A percentile compares a stretch with the other conserved stretches of the same genome.
Conservation (phyloP, 37 sponge, comb jelly and placozoan genomes). For the Agelas oroides region DNA sequence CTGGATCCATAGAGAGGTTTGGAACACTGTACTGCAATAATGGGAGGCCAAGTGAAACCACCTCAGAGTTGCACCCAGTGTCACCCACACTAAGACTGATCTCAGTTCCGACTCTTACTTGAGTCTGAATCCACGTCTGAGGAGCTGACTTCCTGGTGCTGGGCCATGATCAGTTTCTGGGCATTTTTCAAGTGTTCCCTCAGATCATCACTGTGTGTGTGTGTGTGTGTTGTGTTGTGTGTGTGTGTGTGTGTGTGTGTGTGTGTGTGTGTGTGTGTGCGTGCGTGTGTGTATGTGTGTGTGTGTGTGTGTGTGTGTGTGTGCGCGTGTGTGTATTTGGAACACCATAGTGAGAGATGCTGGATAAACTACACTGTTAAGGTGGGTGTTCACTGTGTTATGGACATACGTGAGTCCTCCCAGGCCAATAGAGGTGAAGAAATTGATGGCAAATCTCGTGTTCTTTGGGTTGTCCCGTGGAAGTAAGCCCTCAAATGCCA, state of each 20-base stretch:
- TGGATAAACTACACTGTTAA: not conserved
- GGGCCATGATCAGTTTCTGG: conserved; percentile 89
- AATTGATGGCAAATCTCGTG: conserved; percentile 98
- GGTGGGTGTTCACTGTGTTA: not conserved
- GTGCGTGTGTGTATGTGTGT: conserved; percentile 1
- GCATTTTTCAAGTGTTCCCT: conserved; percentile 93
- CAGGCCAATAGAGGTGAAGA: conserved; percentile 98
- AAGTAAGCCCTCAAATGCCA: conserved; percentile 91
- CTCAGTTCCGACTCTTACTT: too few species aligned
- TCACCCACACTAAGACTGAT: conserved; percentile 9
- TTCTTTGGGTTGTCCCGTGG: conserved; percentile 94
- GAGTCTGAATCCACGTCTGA: conserved; percentile 22
- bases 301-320: too few species aligned
- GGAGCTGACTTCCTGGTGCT: conserved; percentile 49
- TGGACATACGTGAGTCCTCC: conserved; percentile 92
- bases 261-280: conserved; percentile 19
- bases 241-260: too few species aligned
- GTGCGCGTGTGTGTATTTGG: too few species aligned
- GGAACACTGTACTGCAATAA: not conserved
- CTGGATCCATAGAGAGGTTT: too few species aligned
- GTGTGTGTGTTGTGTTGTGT: too few species aligned
- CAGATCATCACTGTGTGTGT: conserved; percentile 94
- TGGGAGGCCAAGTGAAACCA: not conserved
- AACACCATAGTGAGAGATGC: not conserved
- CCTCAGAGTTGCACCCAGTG: too few species aligned